Conservation (phyloP, 2,797 vertebrate genomes). For the Parotocinclus haroldoi region DNA sequence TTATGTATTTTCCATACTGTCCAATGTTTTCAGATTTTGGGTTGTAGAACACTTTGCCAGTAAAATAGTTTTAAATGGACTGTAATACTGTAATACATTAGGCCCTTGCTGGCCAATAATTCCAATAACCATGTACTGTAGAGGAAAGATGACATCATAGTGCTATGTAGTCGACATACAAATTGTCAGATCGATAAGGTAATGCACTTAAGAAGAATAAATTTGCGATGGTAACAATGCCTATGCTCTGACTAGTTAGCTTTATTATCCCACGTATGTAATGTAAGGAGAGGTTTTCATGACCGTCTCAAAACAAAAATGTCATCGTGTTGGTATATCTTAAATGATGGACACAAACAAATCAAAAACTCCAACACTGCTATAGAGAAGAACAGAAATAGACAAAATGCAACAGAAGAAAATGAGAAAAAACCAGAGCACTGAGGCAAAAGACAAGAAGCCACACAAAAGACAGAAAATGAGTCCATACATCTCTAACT, state of each 20-base stretch:
- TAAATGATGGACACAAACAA: slow-evolving; percentile 4
- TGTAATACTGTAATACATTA: background rate
- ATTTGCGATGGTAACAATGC: background rate
- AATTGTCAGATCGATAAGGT: background rate
- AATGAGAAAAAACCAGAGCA: slow-evolving; percentile 6
- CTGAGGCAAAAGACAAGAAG: slow-evolving; percentile 9
- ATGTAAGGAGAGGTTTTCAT: too few relatives aligned
- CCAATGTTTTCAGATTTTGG: too few relatives aligned
- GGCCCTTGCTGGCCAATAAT: slow-evolving; percentile 6
- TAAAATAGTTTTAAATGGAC: background rate
- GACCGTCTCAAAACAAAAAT: background rate
- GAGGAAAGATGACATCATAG: slow-evolving; percentile 2
- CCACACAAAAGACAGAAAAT: slow-evolving; percentile 30
- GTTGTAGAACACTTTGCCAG: too few relatives aligned
- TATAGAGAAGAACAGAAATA: slow-evolving; percentile 4
- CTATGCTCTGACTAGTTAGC: too few relatives aligned
- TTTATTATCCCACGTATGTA: too few relatives aligned
- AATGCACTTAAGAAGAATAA: background rate
- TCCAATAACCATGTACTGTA: background rate
- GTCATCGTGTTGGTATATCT: background rate
- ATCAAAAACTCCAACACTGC: background rate
- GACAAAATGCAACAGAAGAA: slow-evolving; percentile 16
- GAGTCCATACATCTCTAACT: slow-evolving; percentile 51
- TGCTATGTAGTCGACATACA: too few relatives aligned
- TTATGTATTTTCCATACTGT: too few relatives aligned